Percentiles rank a stretch among this genome's conserved stretches.
These are phyloP conservation scores for Rhabdornis inornatus DNA, from an alignment of 2,113 vertebrate species.

Conservation along the genomic window DNA sequence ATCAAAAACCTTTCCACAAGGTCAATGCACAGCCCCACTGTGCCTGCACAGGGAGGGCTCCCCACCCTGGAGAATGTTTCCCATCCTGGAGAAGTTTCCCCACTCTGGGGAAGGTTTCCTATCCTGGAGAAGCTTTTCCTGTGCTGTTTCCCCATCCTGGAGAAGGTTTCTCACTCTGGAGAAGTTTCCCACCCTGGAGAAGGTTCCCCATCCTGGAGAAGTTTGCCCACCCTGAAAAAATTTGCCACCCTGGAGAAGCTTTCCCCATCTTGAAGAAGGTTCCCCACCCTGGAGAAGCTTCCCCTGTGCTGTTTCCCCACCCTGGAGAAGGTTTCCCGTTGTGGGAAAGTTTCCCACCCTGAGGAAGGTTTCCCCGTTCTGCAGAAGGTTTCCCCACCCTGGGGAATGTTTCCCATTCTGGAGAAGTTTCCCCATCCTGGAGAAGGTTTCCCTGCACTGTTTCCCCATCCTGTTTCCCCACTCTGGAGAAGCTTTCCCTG, in stretches of 20 bases:
- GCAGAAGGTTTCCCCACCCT: rapidly evolving
- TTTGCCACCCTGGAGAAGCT: rapidly evolving
- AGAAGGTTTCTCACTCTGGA: rapidly evolving
- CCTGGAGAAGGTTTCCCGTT: neutral
- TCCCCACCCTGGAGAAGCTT: neutral
- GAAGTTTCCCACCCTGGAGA: neutral
- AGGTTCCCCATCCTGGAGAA: rapidly evolving
- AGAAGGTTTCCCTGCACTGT: no score
- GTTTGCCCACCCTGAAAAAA: rapidly evolving
- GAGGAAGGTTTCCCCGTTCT: neutral
- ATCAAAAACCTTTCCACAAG: neutral
- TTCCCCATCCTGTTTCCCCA: no score
- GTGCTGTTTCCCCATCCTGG: rapidly evolving
- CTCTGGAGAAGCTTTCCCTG: no score
- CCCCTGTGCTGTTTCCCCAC: neutral
- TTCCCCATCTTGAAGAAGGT: rapidly evolving
- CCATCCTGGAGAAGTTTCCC: rapidly evolving
- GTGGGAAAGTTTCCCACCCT: rapidly evolving
- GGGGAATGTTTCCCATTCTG: no score
- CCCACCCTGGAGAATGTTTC: neutral
- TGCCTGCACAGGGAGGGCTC: rapidly evolving
- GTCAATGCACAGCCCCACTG: neutral
- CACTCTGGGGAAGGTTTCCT: neutral
- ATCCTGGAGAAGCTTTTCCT: rapidly evolving
- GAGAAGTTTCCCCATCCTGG: rapidly evolving